These are phyloP conservation scores for Xanthorhoe designata DNA, from an alignment of 2,888 invertebrate genomes.

Conservation along the genomic window DNA sequence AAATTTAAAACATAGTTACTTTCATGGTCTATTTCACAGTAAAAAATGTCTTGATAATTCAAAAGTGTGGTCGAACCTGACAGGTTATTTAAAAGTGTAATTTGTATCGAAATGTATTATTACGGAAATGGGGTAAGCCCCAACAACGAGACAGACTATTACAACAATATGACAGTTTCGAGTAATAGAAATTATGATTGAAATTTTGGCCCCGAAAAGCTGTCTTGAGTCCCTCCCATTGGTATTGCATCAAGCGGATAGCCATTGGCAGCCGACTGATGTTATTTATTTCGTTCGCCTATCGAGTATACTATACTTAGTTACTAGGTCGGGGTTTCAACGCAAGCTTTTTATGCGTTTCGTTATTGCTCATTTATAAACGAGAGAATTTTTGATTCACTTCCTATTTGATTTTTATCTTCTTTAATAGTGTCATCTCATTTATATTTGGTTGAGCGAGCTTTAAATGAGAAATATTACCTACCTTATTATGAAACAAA, in stretches of 20 bases:
- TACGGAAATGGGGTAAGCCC: too few species aligned
- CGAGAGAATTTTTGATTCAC: constrained; percentile 10
- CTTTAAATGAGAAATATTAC: neutral
- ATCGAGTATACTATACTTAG: constrained; percentile 31
- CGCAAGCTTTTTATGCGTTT: constrained; percentile 13
- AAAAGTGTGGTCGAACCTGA: too few species aligned
- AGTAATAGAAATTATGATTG: neutral
- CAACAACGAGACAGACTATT: too few species aligned
- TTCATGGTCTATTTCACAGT: too few species aligned
- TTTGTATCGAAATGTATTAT: too few species aligned
- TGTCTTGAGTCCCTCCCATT: constrained; percentile 10
- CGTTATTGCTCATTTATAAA: constrained; percentile 16
- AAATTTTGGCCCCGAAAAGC: neutral
- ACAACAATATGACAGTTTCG: too few species aligned
- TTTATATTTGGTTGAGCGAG: neutral
- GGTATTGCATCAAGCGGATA: constrained; percentile 51
- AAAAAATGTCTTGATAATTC: too few species aligned
- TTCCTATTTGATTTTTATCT: constrained; percentile 8
- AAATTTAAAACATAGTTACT: too few species aligned
- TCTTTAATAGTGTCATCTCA: neutral
- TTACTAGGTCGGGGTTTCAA: constrained; percentile 30
- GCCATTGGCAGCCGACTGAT: constrained; percentile 67
- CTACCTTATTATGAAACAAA: too few species aligned
- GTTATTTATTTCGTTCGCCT: constrained; percentile 72
- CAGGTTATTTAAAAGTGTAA: too few species aligned